Conservation (phyloP, 2,888 invertebrate genomes). For the Xanthorhoe designata region DNA sequence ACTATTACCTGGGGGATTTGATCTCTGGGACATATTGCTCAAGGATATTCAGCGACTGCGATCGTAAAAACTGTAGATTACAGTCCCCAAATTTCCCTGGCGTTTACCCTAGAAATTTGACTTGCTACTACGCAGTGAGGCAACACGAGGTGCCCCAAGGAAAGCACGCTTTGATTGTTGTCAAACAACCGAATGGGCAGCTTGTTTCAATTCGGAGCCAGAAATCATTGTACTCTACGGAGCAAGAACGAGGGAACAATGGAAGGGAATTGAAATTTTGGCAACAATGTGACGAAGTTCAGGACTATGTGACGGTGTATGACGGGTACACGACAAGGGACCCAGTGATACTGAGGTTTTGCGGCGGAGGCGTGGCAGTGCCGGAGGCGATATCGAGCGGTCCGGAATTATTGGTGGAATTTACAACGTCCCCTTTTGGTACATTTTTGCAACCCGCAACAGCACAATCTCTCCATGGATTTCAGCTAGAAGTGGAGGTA, state of each 20-base stretch:
- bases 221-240: slow-evolving; percentile 87
- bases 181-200: slow-evolving; percentile 94
- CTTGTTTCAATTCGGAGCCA: slow-evolving; percentile 93
- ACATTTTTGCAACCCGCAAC: slow-evolving; percentile 94
- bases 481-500: slow-evolving; percentile 93
- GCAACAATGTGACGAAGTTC: slow-evolving; percentile 94
- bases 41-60: slow-evolving; percentile 96
- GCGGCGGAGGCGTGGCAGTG: slow-evolving; percentile 94
- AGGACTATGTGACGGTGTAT: slow-evolving; percentile 95
- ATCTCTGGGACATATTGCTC: slow-evolving; percentile 97
- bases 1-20: slow-evolving; percentile 93
- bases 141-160: slow-evolving; percentile 94
- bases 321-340: slow-evolving; percentile 95
- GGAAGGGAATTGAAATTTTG: slow-evolving; percentile 88
- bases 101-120: slow-evolving; percentile 96
- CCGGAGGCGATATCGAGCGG: slow-evolving; percentile 95
- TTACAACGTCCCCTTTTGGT: slow-evolving; percentile 95
- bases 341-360: slow-evolving; percentile 95
- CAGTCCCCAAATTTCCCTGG: slow-evolving; percentile 97
- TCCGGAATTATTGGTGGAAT: slow-evolving; percentile 94
- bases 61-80: slow-evolving; percentile 94
- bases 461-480: slow-evolving; percentile 92
- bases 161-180: slow-evolving; percentile 94
- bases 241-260: slow-evolving; percentile 85
- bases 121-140: slow-evolving; percentile 96